A percentile compares a stretch with the other conserved stretches of the same genome.
phyloP scores from a whole-genome alignment of 2,797 vertebrate genomes.

The Halcyon smyrnensis region DNA sequence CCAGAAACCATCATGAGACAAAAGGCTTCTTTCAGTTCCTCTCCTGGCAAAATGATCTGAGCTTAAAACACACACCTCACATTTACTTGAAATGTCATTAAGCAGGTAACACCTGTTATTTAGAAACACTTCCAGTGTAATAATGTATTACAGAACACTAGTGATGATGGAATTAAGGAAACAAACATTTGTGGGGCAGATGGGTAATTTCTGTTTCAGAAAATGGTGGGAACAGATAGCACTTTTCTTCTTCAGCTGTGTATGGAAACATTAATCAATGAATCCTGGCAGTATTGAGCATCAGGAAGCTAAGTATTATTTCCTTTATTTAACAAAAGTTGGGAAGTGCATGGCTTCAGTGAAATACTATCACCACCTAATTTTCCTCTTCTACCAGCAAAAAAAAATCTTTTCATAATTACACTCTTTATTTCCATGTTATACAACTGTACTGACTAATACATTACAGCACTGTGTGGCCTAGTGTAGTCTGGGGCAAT shows the following conservation, averaged over 20 bases:
- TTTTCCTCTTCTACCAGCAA: not conserved
- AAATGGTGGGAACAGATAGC: not conserved
- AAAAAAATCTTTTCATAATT: not conserved
- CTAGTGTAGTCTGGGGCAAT: not conserved
- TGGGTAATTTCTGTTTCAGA: not conserved
- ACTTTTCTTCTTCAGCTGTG: not conserved
- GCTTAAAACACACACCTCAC: not conserved
- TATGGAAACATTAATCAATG: not conserved
- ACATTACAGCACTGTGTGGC: not conserved
- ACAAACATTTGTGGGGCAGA: not conserved
- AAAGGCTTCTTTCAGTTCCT: not conserved
- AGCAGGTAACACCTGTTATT: not conserved
- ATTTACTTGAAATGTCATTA: not conserved
- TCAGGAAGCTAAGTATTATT: not conserved
- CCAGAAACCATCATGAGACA: not conserved
- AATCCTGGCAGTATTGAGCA: not conserved
- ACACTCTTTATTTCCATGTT: not conserved
- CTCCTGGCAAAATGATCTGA: not conserved
- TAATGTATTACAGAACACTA: not conserved
- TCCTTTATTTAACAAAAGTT: not conserved
- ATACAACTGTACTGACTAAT: not conserved
- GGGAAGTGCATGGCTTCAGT: not conserved
- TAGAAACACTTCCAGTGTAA: not conserved
- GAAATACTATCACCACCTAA: not conserved
- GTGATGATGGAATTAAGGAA: not conserved